Base-by-base conservation (phyloP, 1,140 invertebrate species). In the Drosophila kanapiae region DNA sequence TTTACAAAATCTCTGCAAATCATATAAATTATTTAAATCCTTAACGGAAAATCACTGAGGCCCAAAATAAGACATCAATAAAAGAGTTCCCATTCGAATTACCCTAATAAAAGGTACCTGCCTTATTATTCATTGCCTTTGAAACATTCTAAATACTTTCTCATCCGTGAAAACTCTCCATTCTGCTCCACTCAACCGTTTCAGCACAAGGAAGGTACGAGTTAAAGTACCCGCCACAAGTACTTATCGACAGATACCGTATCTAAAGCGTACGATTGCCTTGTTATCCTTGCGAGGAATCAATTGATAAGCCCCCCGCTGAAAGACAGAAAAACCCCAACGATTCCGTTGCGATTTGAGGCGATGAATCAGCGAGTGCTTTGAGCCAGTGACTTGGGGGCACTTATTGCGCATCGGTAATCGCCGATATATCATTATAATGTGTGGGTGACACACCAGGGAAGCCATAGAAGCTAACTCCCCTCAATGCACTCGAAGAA, bases 361-460 rank as follows among this genome's bases (percentile, higher is more conserved):
- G 69, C 69, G 67, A 72, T 72, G 69, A 72, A 72, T 72, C 69
- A 72, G 69, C 69, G 37, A 49, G 35, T 57, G 68, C 68, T 71
- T 29, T 49, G 65, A 51, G 65, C 37, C 45, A 59, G 42, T 47
- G 69, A 51, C 67, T 47, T 40, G 68, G 67, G 68, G 69, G 53
- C 69, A 72, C 69, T 71, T 72, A 72, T 72, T 72, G 53, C 67
- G 69, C 69, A 71, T 72, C 68, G 67, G 67, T 72, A 72, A 72
- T 72, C 67, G 69, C 54, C 53, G 67, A 58, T 75, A 75, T 67
- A 75, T 67, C 54, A 65, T 75, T 72, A 72, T 72, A 72, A 53
- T 77, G 61, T 75, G 61, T 68, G 63, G 40, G 71, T 82, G 80
- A 82, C 80, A 82, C 80, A 82, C 75, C 80, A 43, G 59, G 42